These are phyloP conservation scores for Takifugu ocellatus DNA, from an alignment of 2,797 vertebrate species.

Conservation along the genomic window DNA sequence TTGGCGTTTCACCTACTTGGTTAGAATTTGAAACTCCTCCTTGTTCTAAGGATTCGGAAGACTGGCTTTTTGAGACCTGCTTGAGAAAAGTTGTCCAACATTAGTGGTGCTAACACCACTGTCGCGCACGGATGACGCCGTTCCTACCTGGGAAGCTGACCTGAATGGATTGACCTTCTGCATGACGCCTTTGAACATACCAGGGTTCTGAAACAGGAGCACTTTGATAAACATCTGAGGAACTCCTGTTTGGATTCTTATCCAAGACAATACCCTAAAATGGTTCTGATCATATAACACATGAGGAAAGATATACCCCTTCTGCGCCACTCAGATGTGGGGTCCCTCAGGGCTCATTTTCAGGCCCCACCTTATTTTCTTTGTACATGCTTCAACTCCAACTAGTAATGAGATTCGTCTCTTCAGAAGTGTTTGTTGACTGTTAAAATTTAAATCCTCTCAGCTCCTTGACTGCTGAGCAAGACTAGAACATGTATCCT, in stretches of 20 bases:
- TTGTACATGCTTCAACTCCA: too few relatives aligned
- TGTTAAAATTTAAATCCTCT: too few relatives aligned
- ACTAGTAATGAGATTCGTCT: too few relatives aligned
- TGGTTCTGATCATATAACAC: too few relatives aligned
- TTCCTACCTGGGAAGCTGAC: conserved; percentile 48
- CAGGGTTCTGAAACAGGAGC: conserved; percentile 39
- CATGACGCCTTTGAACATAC: conserved; percentile 45
- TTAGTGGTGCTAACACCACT: neutral
- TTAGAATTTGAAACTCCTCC: conserved; percentile 6
- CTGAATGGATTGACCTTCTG: conserved; percentile 64
- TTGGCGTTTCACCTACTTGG: conserved; percentile 35
- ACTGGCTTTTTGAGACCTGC: conserved; percentile 37
- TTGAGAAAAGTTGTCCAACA: neutral
- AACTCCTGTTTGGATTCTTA: neutral
- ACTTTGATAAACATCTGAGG: neutral
- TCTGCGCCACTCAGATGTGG: too few relatives aligned
- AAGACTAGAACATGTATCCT: too few relatives aligned
- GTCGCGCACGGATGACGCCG: neutral
- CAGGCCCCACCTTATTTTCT: too few relatives aligned
- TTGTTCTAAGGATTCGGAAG: conserved; percentile 34
- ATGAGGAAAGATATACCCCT: too few relatives aligned
- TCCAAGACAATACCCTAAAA: too few relatives aligned
- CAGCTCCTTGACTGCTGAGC: too few relatives aligned
- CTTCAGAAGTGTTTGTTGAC: too few relatives aligned
- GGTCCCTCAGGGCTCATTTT: too few relatives aligned